Base-by-base conservation (phyloP, 2,797 vertebrate species). In the Acropternis orthonyx region DNA sequence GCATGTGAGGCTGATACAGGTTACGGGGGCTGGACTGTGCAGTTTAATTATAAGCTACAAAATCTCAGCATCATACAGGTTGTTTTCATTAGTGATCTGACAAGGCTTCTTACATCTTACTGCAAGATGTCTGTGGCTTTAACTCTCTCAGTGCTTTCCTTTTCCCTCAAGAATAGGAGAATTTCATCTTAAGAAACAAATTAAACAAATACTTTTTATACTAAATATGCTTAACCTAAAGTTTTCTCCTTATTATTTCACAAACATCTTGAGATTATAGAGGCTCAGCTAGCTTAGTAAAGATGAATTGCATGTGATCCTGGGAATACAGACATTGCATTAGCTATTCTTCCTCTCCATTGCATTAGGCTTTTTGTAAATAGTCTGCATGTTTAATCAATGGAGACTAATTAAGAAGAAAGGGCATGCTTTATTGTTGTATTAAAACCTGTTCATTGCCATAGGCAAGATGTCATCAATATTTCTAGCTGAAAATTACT, bases 191-290 rank as follows among this genome's bases (percentile, higher is more conserved):
- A 74, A 82, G 63, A 93, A 95, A 77, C 37, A 92, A 93, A 87
- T 85, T 67, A 89, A 89, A 67, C 41, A 77, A 84, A 78, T 61
- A 48, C 2, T 62, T 93, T 81, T 61, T 81, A 81, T 79, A 91
- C 62, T 54, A 92, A 97, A 96, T 94, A 85, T 72, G 34, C 63
- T 91, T 91, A 96, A 67, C 85, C 61, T 91, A 69, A 85, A 72
- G 44, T 71, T 84, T 79, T 79, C 72, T 93, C 49, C 54, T 43
- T 37, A 87, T 73, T 67, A 85, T 93, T 96, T 94, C 89, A 82
- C 96, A 89, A 97, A 93, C 9, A 67, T 82, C 51, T 81, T 92
- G 76, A 81, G 90, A 95, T 92, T 95, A 87, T 14, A 94, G 62
- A 95, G 69, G 84, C 72, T 93, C 73, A 46, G 34, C 56, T 73